phyloP scores from a whole-genome alignment of 2,113 vertebrate genomes.

The Taxidea taxus region DNA sequence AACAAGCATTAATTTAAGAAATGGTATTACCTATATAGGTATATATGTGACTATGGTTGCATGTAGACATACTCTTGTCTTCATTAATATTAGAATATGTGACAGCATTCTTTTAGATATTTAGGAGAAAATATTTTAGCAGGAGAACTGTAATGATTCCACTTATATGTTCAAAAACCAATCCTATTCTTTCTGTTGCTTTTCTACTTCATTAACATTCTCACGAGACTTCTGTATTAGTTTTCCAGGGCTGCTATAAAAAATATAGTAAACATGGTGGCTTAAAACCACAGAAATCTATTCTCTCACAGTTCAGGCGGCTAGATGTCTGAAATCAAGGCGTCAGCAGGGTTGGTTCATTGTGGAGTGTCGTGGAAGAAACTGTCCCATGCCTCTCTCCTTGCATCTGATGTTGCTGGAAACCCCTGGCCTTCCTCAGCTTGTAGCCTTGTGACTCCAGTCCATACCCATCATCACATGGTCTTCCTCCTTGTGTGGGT shows the following conservation, averaged over 20 bases:
- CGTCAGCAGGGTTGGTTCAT: fast-evolving
- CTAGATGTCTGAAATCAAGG: not conserved
- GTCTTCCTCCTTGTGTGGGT: not conserved
- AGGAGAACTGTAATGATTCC: not conserved
- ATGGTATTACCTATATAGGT: not conserved
- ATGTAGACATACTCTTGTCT: not conserved
- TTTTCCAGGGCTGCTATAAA: not conserved
- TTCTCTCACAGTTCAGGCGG: not conserved
- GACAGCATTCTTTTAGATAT: not conserved
- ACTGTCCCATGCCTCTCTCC: not conserved
- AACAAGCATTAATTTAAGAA: not conserved
- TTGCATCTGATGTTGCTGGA: not conserved
- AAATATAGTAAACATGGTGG: not conserved
- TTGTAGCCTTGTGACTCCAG: fast-evolving
- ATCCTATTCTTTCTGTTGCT: not conserved
- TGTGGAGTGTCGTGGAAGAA: not conserved
- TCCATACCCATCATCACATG: fast-evolving
- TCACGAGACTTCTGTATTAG: not conserved
- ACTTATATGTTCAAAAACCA: not conserved
- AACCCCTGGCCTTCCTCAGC: no score
- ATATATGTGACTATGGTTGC: not conserved
- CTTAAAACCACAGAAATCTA: not conserved
- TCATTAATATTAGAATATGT: not conserved
- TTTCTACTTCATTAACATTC: not conserved
- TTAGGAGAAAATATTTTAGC: not conserved